These are phyloP conservation scores for Chironex yamaguchii DNA, from an alignment of 30 jellyfish, hydroid and myxozoan genomes.

Conservation along the genomic window DNA sequence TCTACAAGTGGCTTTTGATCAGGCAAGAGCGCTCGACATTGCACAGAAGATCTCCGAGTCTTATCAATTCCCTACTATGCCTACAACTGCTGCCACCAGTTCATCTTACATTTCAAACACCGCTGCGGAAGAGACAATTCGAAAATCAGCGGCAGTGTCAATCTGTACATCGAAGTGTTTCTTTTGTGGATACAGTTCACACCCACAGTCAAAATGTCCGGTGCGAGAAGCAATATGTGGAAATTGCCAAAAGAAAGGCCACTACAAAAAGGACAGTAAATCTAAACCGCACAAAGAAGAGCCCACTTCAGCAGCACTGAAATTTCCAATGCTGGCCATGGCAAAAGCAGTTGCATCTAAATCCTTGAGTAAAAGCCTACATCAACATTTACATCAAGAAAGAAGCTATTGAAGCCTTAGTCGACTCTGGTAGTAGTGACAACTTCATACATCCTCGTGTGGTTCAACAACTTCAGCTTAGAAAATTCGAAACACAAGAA, in stretches of 20 bases:
- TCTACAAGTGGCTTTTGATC: constrained; percentile 32
- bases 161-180: constrained; percentile 2
- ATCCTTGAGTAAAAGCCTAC: too few species aligned
- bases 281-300: too few species aligned
- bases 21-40: constrained; percentile 63
- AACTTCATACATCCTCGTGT: neutral
- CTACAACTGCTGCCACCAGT: constrained; percentile 21
- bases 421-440: constrained; percentile 14
- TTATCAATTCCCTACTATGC: constrained; percentile 13
- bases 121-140: constrained; percentile 6
- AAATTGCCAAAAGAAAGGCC: constrained; percentile 1
- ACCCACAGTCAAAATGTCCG: constrained; percentile 1
- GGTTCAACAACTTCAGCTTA: constrained; percentile 10
- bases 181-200: constrained; percentile 20
- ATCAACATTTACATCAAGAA: constrained; percentile 5
- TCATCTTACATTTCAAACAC: neutral
- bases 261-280: neutral
- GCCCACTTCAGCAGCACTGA: too few species aligned
- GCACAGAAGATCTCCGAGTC: constrained; percentile 59
- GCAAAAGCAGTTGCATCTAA: too few species aligned
- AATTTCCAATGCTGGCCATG: too few species aligned
- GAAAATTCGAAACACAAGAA: neutral
- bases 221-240: constrained; percentile 2
- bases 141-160: neutral
- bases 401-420: neutral